phyloP scores from a whole-genome alignment of 2,888 invertebrate species.

The Osedax frankpressi region DNA sequence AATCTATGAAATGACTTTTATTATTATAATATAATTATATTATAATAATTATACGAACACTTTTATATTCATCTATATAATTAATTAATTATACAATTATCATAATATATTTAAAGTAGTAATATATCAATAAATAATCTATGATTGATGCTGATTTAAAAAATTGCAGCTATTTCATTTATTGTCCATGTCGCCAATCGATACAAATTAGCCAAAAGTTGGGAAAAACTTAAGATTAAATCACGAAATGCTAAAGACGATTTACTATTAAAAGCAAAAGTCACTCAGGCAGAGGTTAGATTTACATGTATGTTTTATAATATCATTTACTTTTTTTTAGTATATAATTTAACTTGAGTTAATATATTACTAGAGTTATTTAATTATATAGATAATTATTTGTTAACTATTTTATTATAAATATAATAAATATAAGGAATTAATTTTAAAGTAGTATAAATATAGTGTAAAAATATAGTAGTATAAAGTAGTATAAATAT shows the following conservation, averaged over 20 bases:
- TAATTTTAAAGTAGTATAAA: too few species aligned
- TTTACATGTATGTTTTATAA: not conserved
- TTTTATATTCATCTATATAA: too few species aligned
- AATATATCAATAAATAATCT: not conserved
- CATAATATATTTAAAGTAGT: not conserved
- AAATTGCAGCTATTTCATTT: constrained; percentile 36
- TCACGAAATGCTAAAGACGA: constrained; percentile 33
- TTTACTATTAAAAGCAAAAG: constrained; percentile 30
- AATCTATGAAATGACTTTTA: not conserved
- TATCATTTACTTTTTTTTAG: not conserved
- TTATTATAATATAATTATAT: not conserved
- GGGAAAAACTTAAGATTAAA: constrained; percentile 31
- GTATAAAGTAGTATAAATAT: too few species aligned
- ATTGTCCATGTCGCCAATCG: constrained; percentile 39
- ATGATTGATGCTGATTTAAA: not conserved
- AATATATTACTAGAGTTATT: not conserved
- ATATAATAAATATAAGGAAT: too few species aligned
- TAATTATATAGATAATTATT: not conserved
- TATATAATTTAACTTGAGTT: not conserved
- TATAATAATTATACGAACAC: too few species aligned
- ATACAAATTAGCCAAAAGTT: constrained; percentile 41
- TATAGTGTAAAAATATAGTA: too few species aligned
- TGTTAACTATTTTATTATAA: too few species aligned
- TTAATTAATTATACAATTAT: not conserved
- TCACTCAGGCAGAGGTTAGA: constrained; percentile 35